Base-by-base conservation (phyloP, 2,113 vertebrate species). In the Gymnocephalus cernua region DNA sequence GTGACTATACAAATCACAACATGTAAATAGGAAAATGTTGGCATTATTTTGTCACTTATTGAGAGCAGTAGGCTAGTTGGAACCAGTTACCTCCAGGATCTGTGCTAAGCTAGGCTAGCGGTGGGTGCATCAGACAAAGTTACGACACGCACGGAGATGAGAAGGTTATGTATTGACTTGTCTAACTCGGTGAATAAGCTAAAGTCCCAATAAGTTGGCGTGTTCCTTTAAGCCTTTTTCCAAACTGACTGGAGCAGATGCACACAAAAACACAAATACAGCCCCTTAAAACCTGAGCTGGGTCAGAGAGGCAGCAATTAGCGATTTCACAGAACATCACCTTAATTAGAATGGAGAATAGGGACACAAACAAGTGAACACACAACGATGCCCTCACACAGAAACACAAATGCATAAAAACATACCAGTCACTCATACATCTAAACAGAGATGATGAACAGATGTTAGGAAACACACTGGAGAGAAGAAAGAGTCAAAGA, bases 241-340 rank as follows among this genome's bases (percentile, higher is more conserved):
- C 18, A 53, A 80, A 58, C 4, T 80, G 74, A 79, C 77, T 81
- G 32, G 25, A 51, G 7, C 62, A 57, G 29, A 35, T 44, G 19
- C 2, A 14, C 67, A 53, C 75, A 61, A 0, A 51, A 29, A 62
- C 59, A 59, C 3, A 29, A 56, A 23, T 35, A 23, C 29, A 63
- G 21, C 21, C 68, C 16, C 64, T 54, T 50, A 53, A 80, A 86
- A 77, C 67, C 51, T 32, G 12, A 27, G n/a, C 9, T 61, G 59
- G 67, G 78, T 87, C 82, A 89, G 74, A 89, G 67, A 86, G 59
- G 80, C 69, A 59, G 77, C 82, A 88, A 80, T 91, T 89, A 86
- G 80, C 4, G 4, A 90, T 88, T 90, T 87, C 63, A 90, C 78
- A 90, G 61, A 79, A 79, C 59, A 74, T 86, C 71, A 66, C 69